A percentile compares a stretch with the other conserved stretches of the same genome.
Conservation (phyloP, 2,113 vertebrate species). For the Genyomyrus donnyi region DNA sequence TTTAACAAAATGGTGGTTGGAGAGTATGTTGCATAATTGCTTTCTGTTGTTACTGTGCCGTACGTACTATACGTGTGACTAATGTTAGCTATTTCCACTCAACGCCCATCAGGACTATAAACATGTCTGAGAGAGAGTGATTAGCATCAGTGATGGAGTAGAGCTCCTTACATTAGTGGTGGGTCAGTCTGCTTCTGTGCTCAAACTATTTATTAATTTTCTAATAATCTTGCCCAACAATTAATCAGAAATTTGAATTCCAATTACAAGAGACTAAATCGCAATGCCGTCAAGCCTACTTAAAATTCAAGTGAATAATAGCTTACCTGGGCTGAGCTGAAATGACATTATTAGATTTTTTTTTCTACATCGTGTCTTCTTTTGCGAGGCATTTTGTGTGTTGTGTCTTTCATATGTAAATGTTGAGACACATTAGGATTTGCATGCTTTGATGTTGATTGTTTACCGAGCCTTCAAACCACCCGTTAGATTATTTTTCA, state of each 20-base stretch:
- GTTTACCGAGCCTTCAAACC: background rate
- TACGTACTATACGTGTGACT: background rate
- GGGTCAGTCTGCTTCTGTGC: background rate
- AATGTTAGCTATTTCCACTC: background rate
- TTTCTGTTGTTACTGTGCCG: background rate
- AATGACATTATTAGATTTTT: background rate
- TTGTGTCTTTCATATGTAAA: background rate
- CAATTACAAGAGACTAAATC: background rate
- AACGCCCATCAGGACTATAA: background rate
- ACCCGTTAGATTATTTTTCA: background rate
- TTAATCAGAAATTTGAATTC: background rate
- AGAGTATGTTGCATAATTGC: background rate
- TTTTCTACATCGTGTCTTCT: background rate
- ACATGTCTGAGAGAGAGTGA: background rate
- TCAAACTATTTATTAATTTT: background rate
- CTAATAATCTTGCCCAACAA: background rate
- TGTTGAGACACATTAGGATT: background rate
- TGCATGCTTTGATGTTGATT: background rate
- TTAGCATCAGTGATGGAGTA: background rate
- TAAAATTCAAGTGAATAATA: background rate
- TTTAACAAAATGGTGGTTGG: background rate
- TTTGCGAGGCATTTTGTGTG: background rate
- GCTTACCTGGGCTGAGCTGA: background rate
- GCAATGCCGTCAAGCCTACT: background rate
- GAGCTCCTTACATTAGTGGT: background rate